Conservation (phyloP, 1,140 invertebrate genomes). For the Bombus waltoni region DNA sequence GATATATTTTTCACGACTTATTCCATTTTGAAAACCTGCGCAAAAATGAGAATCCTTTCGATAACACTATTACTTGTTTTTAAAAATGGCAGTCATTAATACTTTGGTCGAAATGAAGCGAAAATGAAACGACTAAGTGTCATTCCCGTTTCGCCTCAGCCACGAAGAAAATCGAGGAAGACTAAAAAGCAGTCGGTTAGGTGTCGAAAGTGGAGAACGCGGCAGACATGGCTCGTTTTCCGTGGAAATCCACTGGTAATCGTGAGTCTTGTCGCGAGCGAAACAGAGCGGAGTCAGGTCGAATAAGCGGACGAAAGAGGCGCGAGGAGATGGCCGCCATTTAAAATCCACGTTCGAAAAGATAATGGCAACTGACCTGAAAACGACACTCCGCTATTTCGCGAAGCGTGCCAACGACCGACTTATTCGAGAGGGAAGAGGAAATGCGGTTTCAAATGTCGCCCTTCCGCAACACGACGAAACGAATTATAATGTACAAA, state of each 20-base stretch:
- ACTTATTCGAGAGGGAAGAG: conserved; percentile 33
- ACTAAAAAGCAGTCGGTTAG: conserved; percentile 11
- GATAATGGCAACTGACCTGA: conserved; percentile 74
- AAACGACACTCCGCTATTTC: conserved; percentile 68
- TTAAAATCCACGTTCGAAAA: conserved; percentile 58
- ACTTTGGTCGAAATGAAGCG: not conserved
- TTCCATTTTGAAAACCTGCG: too few relatives aligned
- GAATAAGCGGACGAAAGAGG: conserved; percentile 2
- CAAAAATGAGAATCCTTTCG: not conserved
- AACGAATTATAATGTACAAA: not conserved
- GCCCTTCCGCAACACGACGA: not conserved
- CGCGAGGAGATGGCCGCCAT: conserved; percentile 41
- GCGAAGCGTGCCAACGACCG: conserved; percentile 43
- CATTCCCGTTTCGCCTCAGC: conserved; percentile 16
- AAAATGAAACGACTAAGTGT: not conserved
- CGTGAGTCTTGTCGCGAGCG: conserved; percentile 31
- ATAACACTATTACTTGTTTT: not conserved
- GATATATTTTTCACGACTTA: too few relatives aligned
- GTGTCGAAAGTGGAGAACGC: conserved; percentile 24
- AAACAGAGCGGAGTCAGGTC: conserved; percentile 14
- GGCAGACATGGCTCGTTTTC: conserved; percentile 55
- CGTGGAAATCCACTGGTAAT: conserved; percentile 57
- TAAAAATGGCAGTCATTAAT: not conserved
- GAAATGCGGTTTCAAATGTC: conserved; percentile 22
- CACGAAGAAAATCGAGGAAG: conserved; percentile 13